These are phyloP conservation scores for Conopomorpha cramerella DNA, from an alignment of 1,140 invertebrate species.

Conservation along the genomic window DNA sequence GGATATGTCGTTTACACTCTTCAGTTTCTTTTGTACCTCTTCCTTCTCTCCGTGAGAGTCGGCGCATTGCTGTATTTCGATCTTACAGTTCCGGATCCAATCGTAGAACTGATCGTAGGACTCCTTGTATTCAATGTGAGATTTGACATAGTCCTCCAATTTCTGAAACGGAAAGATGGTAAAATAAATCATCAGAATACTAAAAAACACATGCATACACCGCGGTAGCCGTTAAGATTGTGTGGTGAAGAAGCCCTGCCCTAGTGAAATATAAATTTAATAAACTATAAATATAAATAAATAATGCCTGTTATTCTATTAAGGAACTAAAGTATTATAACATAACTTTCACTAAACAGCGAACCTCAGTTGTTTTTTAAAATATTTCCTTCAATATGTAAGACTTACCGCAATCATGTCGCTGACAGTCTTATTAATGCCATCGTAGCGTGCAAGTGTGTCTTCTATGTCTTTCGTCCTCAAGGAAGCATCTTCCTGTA, in stretches of 20 bases:
- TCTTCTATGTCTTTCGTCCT: slow-evolving; percentile 71
- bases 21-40: slow-evolving; percentile 73
- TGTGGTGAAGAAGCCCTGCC: too few species aligned
- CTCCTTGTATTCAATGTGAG: slow-evolving; percentile 85
- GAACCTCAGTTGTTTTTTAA: not conserved
- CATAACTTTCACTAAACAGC: too few species aligned
- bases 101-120: slow-evolving; percentile 82
- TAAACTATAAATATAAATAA: too few species aligned
- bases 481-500: slow-evolving; percentile 69
- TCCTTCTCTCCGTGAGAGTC: slow-evolving; percentile 83
- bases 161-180: slow-evolving; percentile 57
- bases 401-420: slow-evolving; percentile 65
- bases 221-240: too few species aligned
- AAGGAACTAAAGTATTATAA: too few species aligned
- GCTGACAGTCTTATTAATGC: slow-evolving; percentile 67
- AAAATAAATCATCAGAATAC: too few species aligned
- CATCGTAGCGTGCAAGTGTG: slow-evolving; percentile 72
- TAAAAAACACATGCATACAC: too few species aligned
- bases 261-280: too few species aligned
- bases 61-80: slow-evolving; percentile 83
- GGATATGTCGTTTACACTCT: slow-evolving; percentile 72
- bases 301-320: too few species aligned
- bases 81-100: slow-evolving; percentile 83
- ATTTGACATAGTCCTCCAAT: slow-evolving; percentile 81
- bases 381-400: too few species aligned